Base-by-base conservation (phyloP, 2,113 vertebrate species). In the Amphiprion ocellaris region DNA sequence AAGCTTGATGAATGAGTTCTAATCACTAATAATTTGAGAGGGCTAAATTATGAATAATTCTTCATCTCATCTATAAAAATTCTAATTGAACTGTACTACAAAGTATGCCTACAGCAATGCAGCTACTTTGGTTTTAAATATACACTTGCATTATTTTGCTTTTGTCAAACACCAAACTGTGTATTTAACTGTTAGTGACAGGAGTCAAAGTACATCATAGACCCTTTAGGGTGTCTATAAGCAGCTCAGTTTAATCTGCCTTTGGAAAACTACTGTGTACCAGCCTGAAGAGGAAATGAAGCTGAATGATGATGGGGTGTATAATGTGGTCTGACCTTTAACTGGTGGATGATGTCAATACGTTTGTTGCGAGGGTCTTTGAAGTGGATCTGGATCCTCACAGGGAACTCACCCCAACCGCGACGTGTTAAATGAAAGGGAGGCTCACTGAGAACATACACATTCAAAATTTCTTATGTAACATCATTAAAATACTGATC, bases 391-490 rank as follows among this genome's bases (percentile, higher is more conserved):
- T 99, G 98, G 81, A 99, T 96, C 87, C 98, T 96, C 74, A 99
- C 97, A 47, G 98, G 98, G 93, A 99, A 99, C 87, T 99, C 98
- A 78, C 98, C 98, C 98, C 98, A 99, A 39, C 98, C 98, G 28
- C 98, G 96, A 60, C 98, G 96, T 15, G 97, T 99, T 89, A 99
- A 94, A 86, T 99, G 98, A 93, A 99, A 99, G 0, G 97, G 98
- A 82, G 97, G 96, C 87, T 99, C 98, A 85, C 98, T 99, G 93
- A 69, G 85, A 83, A 84, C 9, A 69, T 9, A 84, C 44, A 88
- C 24, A 80, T 47, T 26, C 5, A 46, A 55, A 78, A 61, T 30
- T 10, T 19, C 11, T 65, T 41, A 60, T 60, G 41, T 33, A 67
- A 78, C 24, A 2, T 44, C 19, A 52, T 56, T 68, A 46, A 69